A percentile compares a stretch with the other conserved stretches of the same genome.
Evolutionary conservation across 1,140 invertebrate species (phyloP).

Genomic region (Cotesia glomerata): DNA sequence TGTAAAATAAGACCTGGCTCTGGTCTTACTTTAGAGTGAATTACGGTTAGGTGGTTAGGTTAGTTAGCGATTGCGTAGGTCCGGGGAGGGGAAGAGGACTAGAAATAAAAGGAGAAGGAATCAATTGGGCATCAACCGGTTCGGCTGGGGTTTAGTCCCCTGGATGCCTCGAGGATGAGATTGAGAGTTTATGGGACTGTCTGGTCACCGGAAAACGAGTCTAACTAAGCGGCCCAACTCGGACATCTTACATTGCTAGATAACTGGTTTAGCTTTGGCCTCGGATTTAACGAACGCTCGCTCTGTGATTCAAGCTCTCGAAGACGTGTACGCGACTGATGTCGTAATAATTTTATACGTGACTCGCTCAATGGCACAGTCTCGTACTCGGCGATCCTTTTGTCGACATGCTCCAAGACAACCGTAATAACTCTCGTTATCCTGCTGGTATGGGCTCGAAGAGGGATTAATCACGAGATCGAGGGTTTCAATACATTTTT

Average conservation of each 20-base stretch:
- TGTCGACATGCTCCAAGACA: conserved; percentile 48
- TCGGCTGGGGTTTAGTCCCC: too few species aligned
- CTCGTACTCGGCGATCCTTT: conserved; percentile 30
- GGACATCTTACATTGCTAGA: neutral
- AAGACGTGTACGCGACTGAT: conserved; percentile 15
- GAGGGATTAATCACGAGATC: conserved; percentile 47
- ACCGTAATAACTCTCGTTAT: conserved; percentile 50
- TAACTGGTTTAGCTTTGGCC: conserved; percentile 43
- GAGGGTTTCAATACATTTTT: conserved; percentile 1
- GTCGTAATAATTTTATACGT: conserved; percentile 47
- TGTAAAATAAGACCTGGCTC: too few species aligned
- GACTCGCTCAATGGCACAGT: conserved; percentile 33
- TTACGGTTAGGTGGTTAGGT: too few species aligned
- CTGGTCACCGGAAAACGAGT: too few species aligned
- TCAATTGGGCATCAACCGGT: too few species aligned
- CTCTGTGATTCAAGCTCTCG: too few species aligned
- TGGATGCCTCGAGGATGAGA: too few species aligned
- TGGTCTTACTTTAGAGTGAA: too few species aligned
- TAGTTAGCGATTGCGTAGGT: too few species aligned
- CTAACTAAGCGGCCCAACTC: conserved; percentile 14
- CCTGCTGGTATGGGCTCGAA: conserved; percentile 29
- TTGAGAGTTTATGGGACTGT: too few species aligned
- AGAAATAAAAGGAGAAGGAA: too few species aligned
- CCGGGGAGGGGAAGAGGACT: too few species aligned
- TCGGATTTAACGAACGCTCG: conserved; percentile 29